A percentile compares a stretch with the other conserved stretches of the same genome.
phyloP scores from a whole-genome alignment of 2,797 vertebrate genomes.

The Tarsius wallacei region DNA sequence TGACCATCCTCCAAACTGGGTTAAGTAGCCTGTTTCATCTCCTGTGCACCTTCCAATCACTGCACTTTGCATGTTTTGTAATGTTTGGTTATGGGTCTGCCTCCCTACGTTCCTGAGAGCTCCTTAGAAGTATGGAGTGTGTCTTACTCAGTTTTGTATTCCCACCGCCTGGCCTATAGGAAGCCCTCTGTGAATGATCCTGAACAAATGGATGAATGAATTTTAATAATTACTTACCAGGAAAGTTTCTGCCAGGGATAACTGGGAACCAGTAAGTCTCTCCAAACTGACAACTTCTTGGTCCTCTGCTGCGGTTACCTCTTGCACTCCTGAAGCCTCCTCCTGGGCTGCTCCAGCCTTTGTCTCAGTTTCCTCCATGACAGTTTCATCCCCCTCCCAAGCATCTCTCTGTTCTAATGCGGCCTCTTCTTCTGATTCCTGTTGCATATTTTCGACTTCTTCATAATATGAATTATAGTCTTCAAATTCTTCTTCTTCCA shows the following conservation, averaged over 20 bases:
- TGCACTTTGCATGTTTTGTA: not conserved
- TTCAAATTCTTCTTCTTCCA: not conserved
- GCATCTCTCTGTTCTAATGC: not conserved
- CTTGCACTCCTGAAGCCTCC: not conserved
- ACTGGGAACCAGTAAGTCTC: not conserved
- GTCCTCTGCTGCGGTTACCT: not conserved
- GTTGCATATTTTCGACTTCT: not conserved
- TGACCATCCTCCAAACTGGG: not conserved
- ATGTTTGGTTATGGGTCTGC: not conserved
- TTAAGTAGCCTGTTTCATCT: not conserved
- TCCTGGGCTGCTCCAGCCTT: not conserved
- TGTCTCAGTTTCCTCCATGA: not conserved
- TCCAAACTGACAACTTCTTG: not conserved
- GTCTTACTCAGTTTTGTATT: not conserved
- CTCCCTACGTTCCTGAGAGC: not conserved
- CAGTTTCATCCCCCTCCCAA: not conserved
- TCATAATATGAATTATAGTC: not conserved
- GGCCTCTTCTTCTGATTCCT: not conserved
- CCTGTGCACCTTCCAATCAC: not conserved
- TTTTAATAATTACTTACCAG: slow-evolving; percentile 61
- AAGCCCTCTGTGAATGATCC: not conserved
- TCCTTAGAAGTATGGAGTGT: slow-evolving; percentile 4
- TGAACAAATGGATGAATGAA: not conserved
- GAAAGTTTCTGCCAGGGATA: not conserved
- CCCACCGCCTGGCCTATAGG: not conserved